Conservation (phyloP, 2,797 vertebrate genomes). For the Diceros bicornis region DNA sequence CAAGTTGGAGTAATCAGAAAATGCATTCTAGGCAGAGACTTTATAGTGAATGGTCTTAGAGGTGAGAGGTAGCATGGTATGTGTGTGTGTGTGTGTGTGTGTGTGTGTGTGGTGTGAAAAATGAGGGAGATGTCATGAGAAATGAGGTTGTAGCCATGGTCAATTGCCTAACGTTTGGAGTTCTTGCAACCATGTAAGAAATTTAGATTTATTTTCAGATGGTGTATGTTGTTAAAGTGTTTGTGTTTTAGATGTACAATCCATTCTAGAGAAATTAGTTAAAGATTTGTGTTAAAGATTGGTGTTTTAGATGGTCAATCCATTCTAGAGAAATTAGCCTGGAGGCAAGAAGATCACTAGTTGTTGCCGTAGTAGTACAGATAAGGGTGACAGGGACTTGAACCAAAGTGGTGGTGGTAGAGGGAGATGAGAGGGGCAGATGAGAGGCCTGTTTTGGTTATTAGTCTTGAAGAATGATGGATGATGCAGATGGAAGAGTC, state of each 20-base stretch:
- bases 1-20: neutral
- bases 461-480: neutral
- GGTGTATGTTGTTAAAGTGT: neutral
- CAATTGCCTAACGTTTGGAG: neutral
- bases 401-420: neutral
- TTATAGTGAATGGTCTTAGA: neutral
- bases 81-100: neutral
- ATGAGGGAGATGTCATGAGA: neutral
- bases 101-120: neutral
- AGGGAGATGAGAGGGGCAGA: neutral
- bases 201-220: neutral
- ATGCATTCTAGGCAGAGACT: neutral
- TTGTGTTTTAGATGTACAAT: neutral
- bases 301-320: neutral
- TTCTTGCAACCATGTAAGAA: neutral
- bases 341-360: neutral
- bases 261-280: neutral
- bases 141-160: neutral
- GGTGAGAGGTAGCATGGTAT: neutral
- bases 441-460: neutral
- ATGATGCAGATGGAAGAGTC: neutral
- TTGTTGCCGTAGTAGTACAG: neutral
- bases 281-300: neutral
- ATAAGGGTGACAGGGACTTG: neutral
- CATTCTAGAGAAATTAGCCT: slow-evolving; percentile 1